Percentiles rank a stretch among this genome's conserved stretches.
These are phyloP conservation scores for Dinocampus coccinellae DNA, from an alignment of 2,888 invertebrate species.

Conservation along the genomic window DNA sequence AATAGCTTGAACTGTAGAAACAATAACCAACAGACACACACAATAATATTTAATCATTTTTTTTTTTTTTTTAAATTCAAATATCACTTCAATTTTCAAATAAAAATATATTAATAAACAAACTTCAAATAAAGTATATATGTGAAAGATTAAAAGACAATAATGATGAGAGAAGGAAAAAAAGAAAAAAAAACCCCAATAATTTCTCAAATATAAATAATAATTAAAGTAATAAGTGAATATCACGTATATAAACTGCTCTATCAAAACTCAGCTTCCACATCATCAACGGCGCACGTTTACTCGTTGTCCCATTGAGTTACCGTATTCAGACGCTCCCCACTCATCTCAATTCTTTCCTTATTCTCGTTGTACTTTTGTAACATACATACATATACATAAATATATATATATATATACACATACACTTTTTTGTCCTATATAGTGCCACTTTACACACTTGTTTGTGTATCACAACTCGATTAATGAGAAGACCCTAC, in stretches of 20 bases:
- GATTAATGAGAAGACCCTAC: neutral
- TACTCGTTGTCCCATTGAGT: neutral
- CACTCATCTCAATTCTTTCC: neutral
- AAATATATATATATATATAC: no score
- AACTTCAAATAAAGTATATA: neutral
- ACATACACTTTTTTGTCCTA: neutral
- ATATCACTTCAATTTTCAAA: neutral
- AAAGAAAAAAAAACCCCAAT: no score
- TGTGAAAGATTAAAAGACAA: no score
- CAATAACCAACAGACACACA: conserved; percentile 28
- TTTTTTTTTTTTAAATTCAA: neutral
- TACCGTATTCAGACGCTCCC: neutral
- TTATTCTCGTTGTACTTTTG: neutral
- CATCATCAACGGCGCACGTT: conserved; percentile 37
- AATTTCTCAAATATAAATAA: neutral
- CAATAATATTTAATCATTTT: conserved; percentile 13
- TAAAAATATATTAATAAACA: neutral
- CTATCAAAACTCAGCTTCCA: conserved; percentile 39
- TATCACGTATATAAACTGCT: conserved; percentile 11
- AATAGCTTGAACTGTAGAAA: conserved; percentile 71
- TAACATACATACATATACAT: neutral
- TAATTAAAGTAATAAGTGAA: neutral
- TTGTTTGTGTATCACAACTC: neutral
- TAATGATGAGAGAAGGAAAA: no score
- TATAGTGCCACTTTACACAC: neutral